Conservation (phyloP, 2,797 vertebrate species). For the Ctenosaura bakeri region DNA sequence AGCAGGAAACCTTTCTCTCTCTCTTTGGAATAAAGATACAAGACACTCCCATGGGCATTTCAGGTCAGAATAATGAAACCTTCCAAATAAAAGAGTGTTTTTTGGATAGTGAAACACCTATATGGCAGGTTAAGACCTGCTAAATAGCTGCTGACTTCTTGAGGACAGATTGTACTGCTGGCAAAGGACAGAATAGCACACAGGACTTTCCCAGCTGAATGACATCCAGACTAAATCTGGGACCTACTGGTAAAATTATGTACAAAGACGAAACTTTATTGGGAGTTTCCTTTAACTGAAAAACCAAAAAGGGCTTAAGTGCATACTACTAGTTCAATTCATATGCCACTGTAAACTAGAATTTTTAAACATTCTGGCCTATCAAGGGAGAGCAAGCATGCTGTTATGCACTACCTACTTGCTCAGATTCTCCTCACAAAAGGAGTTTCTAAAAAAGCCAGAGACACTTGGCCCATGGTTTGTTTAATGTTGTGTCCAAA, state of each 20-base stretch:
- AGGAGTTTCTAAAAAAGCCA: neutral
- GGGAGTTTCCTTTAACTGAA: neutral
- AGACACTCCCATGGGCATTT: slow-evolving; percentile 37
- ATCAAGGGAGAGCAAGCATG: neutral
- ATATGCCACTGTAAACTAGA: neutral
- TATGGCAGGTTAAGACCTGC: slow-evolving; percentile 13
- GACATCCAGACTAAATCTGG: neutral
- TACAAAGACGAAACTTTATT: neutral
- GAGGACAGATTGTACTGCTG: neutral
- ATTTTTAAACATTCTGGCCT: neutral
- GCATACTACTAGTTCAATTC: neutral
- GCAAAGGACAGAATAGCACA: neutral
- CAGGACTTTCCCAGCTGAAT: neutral
- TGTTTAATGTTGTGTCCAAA: too few relatives aligned
- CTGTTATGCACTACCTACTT: neutral
- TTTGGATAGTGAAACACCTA: slow-evolving; percentile 18
- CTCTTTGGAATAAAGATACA: slow-evolving; percentile 24
- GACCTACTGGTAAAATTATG: neutral
- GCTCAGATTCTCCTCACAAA: neutral
- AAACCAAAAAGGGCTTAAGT: neutral
- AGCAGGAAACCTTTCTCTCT: slow-evolving; percentile 34
- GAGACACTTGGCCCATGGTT: too few relatives aligned
- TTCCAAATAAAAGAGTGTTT: slow-evolving; percentile 34
- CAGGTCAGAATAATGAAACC: slow-evolving; percentile 37
- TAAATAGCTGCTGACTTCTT: slow-evolving; percentile 19